Base-by-base conservation (phyloP, 2,797 vertebrate genomes). In the Euphonia xanthogaster region DNA sequence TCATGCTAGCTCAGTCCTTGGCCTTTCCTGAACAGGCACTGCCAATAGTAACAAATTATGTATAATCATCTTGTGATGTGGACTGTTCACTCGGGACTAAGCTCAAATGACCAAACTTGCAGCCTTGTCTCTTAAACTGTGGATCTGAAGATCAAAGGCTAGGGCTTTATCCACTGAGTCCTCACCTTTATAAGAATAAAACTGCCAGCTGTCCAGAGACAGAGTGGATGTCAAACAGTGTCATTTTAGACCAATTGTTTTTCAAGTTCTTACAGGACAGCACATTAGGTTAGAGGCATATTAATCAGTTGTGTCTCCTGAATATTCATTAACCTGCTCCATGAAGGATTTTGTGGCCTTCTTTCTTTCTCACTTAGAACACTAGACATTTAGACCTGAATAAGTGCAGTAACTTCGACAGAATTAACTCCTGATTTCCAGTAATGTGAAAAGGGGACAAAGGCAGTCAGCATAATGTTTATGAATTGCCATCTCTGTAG, bases 1-100 rank as follows among this genome's bases (percentile, higher is more conserved):
- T 77, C 88, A 50, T 80, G 76, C 81, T 84, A 86, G 68, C 75
- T 96, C 93, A 97, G 93, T 95, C 93, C 90, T 96, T 96, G 96
- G 96, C 95, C 97, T 97, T 95, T 97, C 84, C 89, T 80, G 91
- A 97, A 88, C 62, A 96, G 91, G 93, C 83, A 80, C 66, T 82
- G 84, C 78, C 92, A 92, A 88, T 55, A 92, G 95, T 85, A 94
- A 97, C 92, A 95, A 96, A 96, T 90, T 92, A 96, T 25, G 54
- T 94, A 91, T 76, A 93, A 96, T 84, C 48, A 77, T 92, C 97
- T 80, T 93, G 88, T 90, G 87, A 95, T 84, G 63, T 77, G 77
- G 66, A 84, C 83, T 81, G 82, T 80, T 95, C 92, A 70, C 78
- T 90, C 3, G 63, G 66, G 82, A 96, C 90, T 85, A 90, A 94